Percentiles rank a stretch among this genome's conserved stretches.
Evolutionary conservation across 92 coral and sea anemone species (phyloP).

Genomic region (Porites cylindrica): DNA sequence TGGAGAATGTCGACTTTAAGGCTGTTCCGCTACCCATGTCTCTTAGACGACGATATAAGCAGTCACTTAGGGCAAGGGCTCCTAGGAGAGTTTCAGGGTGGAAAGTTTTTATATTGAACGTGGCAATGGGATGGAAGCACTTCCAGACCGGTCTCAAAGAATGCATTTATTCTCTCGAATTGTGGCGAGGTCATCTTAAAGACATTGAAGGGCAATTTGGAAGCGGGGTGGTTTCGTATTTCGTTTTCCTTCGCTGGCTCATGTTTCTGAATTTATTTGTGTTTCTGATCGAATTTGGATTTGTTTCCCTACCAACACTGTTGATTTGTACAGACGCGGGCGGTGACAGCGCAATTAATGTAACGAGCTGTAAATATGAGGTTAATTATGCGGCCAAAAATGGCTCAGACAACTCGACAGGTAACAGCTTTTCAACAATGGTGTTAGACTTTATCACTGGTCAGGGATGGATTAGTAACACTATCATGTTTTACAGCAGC

Average conservation of each 20-base stretch:
- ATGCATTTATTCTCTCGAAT: slow-evolving; percentile 76
- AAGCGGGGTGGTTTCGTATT: slow-evolving; percentile 96
- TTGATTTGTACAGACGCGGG: slow-evolving; percentile 54
- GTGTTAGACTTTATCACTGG: slow-evolving; percentile 92
- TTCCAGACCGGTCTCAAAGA: slow-evolving; percentile 62
- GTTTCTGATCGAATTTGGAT: slow-evolving; percentile 87
- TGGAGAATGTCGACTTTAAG: slow-evolving; percentile 76
- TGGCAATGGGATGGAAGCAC: slow-evolving; percentile 64
- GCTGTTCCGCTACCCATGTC: slow-evolving; percentile 91
- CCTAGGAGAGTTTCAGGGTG: slow-evolving; percentile 61
- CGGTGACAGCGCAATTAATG: slow-evolving; percentile 6
- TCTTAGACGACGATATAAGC: slow-evolving; percentile 64
- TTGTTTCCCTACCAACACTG: slow-evolving; percentile 88
- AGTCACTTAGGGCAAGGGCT: slow-evolving; percentile 61
- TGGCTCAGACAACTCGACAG: not conserved
- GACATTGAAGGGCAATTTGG: slow-evolving; percentile 98
- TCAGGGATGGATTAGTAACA: slow-evolving; percentile 94
- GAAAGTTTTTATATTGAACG: slow-evolving; percentile 56
- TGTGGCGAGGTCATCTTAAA: slow-evolving; percentile 95
- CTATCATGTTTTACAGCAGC: slow-evolving; percentile 93
- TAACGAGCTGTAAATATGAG: slow-evolving; percentile 42
- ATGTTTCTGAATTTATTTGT: slow-evolving; percentile 84
- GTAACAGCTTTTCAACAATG: slow-evolving; percentile 36
- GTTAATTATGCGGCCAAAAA: slow-evolving; percentile 31
- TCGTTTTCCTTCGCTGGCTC: slow-evolving; percentile 95